A percentile compares a stretch with the other conserved stretches of the same genome.
phyloP scores from a whole-genome alignment of 1,140 invertebrate species.

The Gryon sp. region DNA sequence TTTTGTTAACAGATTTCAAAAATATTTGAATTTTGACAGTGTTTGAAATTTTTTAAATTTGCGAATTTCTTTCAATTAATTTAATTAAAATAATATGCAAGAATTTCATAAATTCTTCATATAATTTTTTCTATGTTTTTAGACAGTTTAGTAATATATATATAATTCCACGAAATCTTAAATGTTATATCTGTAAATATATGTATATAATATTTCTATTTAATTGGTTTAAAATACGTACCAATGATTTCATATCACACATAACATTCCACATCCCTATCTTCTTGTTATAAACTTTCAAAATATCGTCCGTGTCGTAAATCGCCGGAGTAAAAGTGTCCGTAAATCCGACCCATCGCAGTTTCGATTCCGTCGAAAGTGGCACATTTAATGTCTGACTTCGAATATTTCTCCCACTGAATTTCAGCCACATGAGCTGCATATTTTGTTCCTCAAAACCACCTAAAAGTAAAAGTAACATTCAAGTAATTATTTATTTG shows the following conservation, averaged over 20 bases:
- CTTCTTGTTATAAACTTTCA: constrained; percentile 50
- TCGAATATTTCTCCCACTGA: constrained; percentile 36
- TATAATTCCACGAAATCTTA: too few species aligned
- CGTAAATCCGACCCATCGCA: constrained; percentile 55
- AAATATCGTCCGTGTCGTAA: constrained; percentile 51
- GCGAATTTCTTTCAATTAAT: too few species aligned
- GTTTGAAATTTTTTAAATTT: too few species aligned
- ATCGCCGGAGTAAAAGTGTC: constrained; percentile 45
- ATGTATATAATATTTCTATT: background rate
- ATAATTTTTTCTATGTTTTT: too few species aligned
- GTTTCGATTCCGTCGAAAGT: constrained; percentile 46
- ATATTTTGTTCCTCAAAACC: constrained; percentile 48
- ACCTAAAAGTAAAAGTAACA: constrained; percentile 14
- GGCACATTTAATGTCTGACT: constrained; percentile 45
- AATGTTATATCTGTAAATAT: too few species aligned
- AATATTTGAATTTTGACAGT: too few species aligned
- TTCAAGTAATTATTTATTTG: background rate
- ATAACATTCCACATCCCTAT: constrained; percentile 29
- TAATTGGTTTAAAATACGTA: constrained; percentile 9
- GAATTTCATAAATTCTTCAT: too few species aligned
- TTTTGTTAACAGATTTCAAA: too few species aligned
- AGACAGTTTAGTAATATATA: too few species aligned
- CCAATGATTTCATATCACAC: constrained; percentile 48
- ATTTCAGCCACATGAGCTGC: constrained; percentile 55
- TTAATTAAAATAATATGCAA: too few species aligned